Evolutionary conservation across 2,113 vertebrate species (phyloP).

Genomic region (Mungos mungo): DNA sequence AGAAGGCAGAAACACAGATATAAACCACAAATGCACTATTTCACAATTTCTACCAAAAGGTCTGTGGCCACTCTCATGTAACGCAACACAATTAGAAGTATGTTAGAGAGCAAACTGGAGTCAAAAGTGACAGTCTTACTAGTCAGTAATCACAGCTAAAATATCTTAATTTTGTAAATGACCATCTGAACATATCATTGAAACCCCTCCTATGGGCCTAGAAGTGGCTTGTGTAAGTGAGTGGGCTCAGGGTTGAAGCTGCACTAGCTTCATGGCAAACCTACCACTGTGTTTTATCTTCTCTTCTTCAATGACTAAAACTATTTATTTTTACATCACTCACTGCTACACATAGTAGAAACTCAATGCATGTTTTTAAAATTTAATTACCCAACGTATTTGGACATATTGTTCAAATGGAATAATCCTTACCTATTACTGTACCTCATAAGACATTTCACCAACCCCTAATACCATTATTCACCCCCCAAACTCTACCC

Average conservation of each 20-base stretch:
- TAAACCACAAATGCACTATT: not conserved
- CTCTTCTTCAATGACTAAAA: not conserved
- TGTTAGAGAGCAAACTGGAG: not conserved
- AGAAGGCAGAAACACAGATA: not conserved
- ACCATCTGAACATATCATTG: not conserved
- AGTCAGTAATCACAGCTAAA: not conserved
- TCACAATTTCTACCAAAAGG: not conserved
- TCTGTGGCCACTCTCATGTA: not conserved
- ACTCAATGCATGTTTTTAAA: not conserved
- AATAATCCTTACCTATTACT: not conserved
- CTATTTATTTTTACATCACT: not conserved
- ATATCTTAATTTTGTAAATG: slow-evolving; percentile 28
- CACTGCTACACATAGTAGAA: not conserved
- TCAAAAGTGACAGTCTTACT: not conserved
- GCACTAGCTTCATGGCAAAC: not conserved
- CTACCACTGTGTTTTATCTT: not conserved
- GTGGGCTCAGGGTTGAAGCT: not conserved
- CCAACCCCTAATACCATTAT: not conserved
- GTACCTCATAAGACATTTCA: not conserved
- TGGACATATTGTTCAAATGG: not conserved
- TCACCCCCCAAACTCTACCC: not conserved
- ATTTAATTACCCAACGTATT: not conserved
- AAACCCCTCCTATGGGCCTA: not conserved
- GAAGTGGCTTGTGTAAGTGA: not conserved
- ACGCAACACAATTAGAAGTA: not conserved